Base-by-base conservation (phyloP, 1,140 invertebrate species). In the Drosophila virilis region DNA sequence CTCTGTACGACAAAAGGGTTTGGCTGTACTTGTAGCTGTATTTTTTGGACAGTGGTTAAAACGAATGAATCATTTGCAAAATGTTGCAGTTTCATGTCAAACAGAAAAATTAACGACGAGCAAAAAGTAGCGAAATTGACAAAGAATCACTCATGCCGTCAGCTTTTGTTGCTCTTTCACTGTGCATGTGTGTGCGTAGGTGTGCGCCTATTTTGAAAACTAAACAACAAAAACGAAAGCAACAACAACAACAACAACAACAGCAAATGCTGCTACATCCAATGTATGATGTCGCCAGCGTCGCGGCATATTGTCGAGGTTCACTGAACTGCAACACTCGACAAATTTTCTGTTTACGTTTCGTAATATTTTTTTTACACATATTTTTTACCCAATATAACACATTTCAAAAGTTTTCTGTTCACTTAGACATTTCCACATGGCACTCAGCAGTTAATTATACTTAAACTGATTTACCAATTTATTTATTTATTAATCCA, bases 131-230 rank as follows among this genome's bases (percentile, higher is more conserved):
- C 42, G 35, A 28, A 59, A 38, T 61, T 50, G 61, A 45, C 70
- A 62, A 61, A 45, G 62, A 86, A 77, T 82, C 82, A 77, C 65
- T 86, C 83, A 86, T 71, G 82, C 82, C 73, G 43, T 69, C 68
- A 67, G 35, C 58, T 46, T 28, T 57, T 10, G 17, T 43, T 46
- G 59, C 57, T 40, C 52, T 58, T 46, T 15, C 28, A 4, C 51
- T 33, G 9, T 60, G 9, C 37, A 12, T 60, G 45, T 67, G 50
- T 48, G 15, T 33, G 7, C n/a, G 15, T 8, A 73, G 74, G 75
- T 88, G 82, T 79, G 69, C 65, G 70, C 74, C 80, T 80, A 72
- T 85, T 85, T 86, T 67, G 60, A 79, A 82, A 82, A 68, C 83
- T 70, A 68, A 85, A 46, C 33, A 55, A 45, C 35, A 22, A 42